These are phyloP conservation scores for Hydropsyche tenuis DNA, from an alignment of 1,140 invertebrate species.

Conservation along the genomic window DNA sequence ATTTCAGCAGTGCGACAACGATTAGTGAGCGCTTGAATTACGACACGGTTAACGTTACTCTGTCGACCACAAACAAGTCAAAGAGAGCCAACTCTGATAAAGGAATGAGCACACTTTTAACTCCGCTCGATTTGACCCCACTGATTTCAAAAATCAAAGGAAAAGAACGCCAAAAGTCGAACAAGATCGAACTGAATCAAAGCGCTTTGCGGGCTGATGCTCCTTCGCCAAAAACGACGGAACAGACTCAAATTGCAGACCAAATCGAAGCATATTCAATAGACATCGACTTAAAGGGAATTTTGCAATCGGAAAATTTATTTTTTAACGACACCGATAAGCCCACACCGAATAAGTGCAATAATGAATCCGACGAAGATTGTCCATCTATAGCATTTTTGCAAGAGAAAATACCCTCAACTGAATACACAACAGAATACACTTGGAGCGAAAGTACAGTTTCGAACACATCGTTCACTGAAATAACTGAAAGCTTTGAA, in stretches of 20 bases:
- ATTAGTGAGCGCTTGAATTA: too few species aligned
- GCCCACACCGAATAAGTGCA: neutral
- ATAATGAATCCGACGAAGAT: constrained; percentile 1
- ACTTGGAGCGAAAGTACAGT: too few species aligned
- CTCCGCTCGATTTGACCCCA: constrained; percentile 42
- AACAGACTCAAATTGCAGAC: neutral
- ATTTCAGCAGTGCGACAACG: too few species aligned
- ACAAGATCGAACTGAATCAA: neutral
- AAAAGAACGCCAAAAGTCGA: constrained; percentile 9
- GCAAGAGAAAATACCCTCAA: neutral
- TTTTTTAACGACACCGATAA: constrained; percentile 33
- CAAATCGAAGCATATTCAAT: constrained; percentile 33
- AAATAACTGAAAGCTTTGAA: too few species aligned
- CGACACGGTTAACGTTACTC: too few species aligned
- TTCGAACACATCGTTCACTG: too few species aligned
- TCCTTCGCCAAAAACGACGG: neutral
- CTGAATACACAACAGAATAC: too few species aligned
- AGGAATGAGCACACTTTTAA: constrained; percentile 42
- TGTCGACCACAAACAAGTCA: neutral
- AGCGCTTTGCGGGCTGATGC: neutral
- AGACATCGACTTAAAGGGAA: constrained; percentile 11
- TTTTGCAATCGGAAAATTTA: constrained; percentile 37
- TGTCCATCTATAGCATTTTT: neutral
- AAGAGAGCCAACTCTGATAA: constrained; percentile 34
- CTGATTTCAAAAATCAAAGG: constrained; percentile 39